Evolutionary conservation across 2,113 vertebrate species (phyloP).

Genomic region (Python bivittatus): DNA sequence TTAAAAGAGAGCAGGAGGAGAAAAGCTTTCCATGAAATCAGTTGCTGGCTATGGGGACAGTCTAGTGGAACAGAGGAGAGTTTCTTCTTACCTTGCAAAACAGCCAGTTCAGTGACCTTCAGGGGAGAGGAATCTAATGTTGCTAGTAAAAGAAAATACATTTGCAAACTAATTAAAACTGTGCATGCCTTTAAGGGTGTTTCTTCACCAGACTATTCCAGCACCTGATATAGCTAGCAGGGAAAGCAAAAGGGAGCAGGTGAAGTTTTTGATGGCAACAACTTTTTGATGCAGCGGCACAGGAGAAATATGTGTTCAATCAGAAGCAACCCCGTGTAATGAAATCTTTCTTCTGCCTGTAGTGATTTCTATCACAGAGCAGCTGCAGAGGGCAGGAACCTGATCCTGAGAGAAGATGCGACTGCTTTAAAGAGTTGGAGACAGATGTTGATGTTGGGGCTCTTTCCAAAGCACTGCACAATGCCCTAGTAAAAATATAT

Average conservation of each 20-base stretch:
- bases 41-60: not conserved
- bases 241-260: not conserved
- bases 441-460: not conserved
- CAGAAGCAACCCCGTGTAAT: not conserved
- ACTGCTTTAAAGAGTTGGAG: not conserved
- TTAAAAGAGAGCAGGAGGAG: not conserved
- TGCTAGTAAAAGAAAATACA: not conserved
- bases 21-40: not conserved
- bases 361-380: not conserved
- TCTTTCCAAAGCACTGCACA: not conserved
- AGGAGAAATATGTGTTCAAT: rapidly evolving
- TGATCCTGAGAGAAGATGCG: not conserved
- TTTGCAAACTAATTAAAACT: not conserved
- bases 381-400: not conserved
- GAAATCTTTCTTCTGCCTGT: not conserved
- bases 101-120: not conserved
- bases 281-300: not conserved
- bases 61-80: not conserved
- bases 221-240: not conserved
- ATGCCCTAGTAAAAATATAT: not conserved
- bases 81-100: rapidly evolving
- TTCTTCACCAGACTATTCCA: not conserved
- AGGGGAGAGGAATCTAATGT: not conserved
- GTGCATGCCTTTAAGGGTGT: not conserved
- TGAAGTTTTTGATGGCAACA: not conserved